Conservation (phyloP, 2,888 invertebrate species). For the Arenicola marina region DNA sequence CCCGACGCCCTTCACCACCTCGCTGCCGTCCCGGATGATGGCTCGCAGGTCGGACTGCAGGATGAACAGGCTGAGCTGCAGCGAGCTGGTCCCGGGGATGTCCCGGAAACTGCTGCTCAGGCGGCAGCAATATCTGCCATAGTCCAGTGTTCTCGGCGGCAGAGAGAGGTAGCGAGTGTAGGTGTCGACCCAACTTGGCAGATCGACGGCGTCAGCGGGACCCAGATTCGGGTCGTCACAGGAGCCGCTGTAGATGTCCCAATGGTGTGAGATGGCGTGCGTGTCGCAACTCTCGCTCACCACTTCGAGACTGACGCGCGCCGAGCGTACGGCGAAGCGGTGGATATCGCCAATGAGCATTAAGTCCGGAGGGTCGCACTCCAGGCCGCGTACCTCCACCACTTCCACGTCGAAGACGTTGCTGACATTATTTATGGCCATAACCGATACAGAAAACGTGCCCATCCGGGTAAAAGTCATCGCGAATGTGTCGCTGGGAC, state of each 20-base stretch:
- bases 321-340: background rate
- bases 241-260: background rate
- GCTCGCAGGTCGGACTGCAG: background rate
- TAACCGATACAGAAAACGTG: background rate
- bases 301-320: background rate
- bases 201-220: background rate
- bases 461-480: too few species aligned
- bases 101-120: background rate
- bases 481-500: too few species aligned
- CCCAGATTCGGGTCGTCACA: background rate
- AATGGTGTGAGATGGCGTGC: background rate
- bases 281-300: background rate
- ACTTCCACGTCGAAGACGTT: background rate
- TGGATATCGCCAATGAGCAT: background rate
- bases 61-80: background rate
- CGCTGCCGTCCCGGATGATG: background rate
- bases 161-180: background rate
- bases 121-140: background rate
- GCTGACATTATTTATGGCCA: conserved; percentile 1
- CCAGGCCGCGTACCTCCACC: background rate
- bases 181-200: background rate
- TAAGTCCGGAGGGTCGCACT: background rate
- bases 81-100: too few species aligned
- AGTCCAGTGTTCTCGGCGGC: background rate
- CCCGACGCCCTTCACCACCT: background rate